phyloP scores from a whole-genome alignment of 2,113 vertebrate species.

The Tachycineta bicolor region DNA sequence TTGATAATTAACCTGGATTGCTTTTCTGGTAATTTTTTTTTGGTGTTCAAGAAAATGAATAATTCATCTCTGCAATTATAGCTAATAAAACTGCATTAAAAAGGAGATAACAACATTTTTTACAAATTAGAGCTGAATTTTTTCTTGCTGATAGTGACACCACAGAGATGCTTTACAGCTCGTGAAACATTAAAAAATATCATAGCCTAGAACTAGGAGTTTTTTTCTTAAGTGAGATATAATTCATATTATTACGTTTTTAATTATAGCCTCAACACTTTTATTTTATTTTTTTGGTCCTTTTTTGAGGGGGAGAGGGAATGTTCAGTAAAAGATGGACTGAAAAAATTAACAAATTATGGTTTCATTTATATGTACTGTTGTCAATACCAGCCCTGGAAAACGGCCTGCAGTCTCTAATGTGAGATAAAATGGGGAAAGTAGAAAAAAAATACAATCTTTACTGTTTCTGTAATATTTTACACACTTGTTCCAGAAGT shows the following conservation, averaged over 20 bases:
- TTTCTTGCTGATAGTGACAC: background rate
- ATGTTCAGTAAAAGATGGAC: background rate
- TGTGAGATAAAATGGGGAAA: background rate
- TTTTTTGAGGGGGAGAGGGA: fast-evolving
- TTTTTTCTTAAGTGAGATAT: background rate
- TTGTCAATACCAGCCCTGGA: background rate
- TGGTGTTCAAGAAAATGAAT: background rate
- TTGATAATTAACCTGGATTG: background rate
- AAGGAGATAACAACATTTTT: background rate
- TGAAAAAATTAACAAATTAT: background rate
- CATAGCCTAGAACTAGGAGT: background rate
- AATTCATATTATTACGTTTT: background rate
- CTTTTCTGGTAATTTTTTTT: background rate
- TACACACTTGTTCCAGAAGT: background rate
- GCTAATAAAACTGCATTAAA: background rate
- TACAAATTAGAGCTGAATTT: background rate
- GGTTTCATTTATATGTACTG: background rate
- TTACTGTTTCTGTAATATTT: background rate
- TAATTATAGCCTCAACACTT: background rate
- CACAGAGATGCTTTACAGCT: background rate
- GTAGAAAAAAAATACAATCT: background rate
- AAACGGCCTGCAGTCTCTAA: background rate
- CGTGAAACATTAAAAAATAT: background rate
- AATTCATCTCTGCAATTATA: background rate
- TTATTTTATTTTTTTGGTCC: background rate